Base-by-base conservation (phyloP, 2,888 invertebrate genomes). In the Meteorus cinctellus region DNA sequence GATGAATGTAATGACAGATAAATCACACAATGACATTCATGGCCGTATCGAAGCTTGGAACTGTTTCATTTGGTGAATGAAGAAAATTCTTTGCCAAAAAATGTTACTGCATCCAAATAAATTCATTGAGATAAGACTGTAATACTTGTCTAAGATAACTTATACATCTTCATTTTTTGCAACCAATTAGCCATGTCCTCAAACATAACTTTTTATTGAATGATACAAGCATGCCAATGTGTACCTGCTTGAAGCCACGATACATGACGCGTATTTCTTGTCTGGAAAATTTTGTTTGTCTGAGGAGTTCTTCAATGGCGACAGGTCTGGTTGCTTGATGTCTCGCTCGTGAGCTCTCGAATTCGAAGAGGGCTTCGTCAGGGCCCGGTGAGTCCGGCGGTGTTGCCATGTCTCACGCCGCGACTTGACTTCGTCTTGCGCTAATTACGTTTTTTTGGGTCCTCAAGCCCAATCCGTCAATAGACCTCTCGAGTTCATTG, bases 201-300 rank as follows among this genome's bases (percentile, higher is more conserved):
- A 4, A 5, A 19, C 4, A 65, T 36, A n/a, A 16, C 27, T 27
- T 62, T 34, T 14, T 27, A 27, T 62, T 6, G 16, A 24, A 27
- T 29, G 6, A 27, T 62, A 14, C 41, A 31, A 36, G 24, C 41
- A 16, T 34, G 34, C 19, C 12, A 65, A 65, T 65, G n/a, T 65
- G n/a, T 83, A 97, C 97, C 94, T 97, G 96, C 91, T 98, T 98
- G 90, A 98, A 98, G 82, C 98, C 98, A 86, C 98, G 92, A 90
- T 98, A 98, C 97, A 98, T 98, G 86, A 98, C 96, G 84, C 98
- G 94, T 82, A 98, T 97, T 91, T 98, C 98, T 89, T 96, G 96
- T 86, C 96, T 93, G 69, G 97, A 96, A 91, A 98, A 98, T 91
- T 98, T 98, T 74, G 98, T 98, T 90, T 96, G 96, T 84, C 96